These are phyloP conservation scores for Thalassophryne amazonica DNA, from an alignment of 2,797 vertebrate genomes.

Conservation along the genomic window DNA sequence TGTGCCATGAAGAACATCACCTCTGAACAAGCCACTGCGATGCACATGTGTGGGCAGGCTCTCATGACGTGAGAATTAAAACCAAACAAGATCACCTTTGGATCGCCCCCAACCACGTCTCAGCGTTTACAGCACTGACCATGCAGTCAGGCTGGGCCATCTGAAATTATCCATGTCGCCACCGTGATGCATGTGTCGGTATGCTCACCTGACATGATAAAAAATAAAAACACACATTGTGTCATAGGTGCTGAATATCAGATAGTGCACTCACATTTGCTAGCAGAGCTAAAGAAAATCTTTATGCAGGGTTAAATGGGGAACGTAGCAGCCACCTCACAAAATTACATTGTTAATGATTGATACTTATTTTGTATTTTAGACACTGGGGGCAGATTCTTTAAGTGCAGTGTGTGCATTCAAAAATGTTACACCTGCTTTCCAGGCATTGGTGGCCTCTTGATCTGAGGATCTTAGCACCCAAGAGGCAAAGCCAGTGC, in stretches of 20 bases:
- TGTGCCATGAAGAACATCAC: too few species aligned
- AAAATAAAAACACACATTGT: too few species aligned
- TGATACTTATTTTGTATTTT: not conserved
- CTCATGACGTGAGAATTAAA: too few species aligned
- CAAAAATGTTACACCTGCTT: constrained; percentile 81
- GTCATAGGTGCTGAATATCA: constrained; percentile 91
- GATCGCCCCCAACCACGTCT: too few species aligned
- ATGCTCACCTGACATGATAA: too few species aligned
- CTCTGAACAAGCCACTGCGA: too few species aligned
- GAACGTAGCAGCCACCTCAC: not conserved
- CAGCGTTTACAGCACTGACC: too few species aligned
- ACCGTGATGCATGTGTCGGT: too few species aligned
- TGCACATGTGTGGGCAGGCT: too few species aligned
- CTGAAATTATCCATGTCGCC: too few species aligned
- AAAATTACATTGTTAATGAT: not conserved
- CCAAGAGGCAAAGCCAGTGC: constrained; percentile 95
- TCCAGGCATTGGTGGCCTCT: constrained; percentile 89
- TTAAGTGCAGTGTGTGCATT: constrained; percentile 8
- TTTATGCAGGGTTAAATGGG: constrained; percentile 9
- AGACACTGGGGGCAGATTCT: not conserved
- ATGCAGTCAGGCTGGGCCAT: too few species aligned
- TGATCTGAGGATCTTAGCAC: constrained; percentile 88
- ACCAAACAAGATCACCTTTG: too few species aligned
- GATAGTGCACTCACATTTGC: constrained; percentile 93
- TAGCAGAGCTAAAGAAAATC: constrained; percentile 84